Evolutionary conservation across 2,888 invertebrate species (phyloP), one percentile per base, ranked within the genome.

Genomic region (Papilio protenor): DNA sequence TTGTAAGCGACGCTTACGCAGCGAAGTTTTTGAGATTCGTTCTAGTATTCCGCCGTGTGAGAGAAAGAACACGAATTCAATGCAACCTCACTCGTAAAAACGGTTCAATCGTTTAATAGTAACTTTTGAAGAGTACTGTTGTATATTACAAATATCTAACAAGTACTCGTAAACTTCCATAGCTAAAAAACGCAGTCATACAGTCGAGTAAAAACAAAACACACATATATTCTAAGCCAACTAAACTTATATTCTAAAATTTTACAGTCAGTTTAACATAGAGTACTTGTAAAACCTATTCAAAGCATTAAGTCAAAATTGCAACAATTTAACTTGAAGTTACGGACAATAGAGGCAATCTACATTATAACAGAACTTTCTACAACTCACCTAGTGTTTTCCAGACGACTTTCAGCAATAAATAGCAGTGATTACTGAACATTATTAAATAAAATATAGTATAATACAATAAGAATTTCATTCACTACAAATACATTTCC

Each of bases 331-430:
- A 66, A 69, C 57, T n/a, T 21, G 45, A 69, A 45, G 69, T 69
- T 66, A 0, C 75, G 16, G 18, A 69, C 75, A 75, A 75, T 69
- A 69, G 27, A 21, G 45, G 45, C 75, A 75, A 75, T 75, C 69
- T 75, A 52, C 69, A 75, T 75, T 69, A 75, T 61, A 61, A n/a
- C 18, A 66, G 66, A 66, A 52, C 18, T 73, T 61, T 59, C 45
- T 45, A 21, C 4, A 73, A 73, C 40, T 45, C 57, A 55, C 5
- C 55, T 10, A 40, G 66, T 66, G 66, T 11, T 40, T 40, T 66
- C 66, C n/a, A 10, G 33, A 40, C 11, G 4, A 66, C 66, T 66
- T 40, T 40, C n/a, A 40, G 16, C 14, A 18, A 33, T 40, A 64
- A 64, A 64, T 18, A 66, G 6, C 8, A 66, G 10, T 40, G 40